phyloP scores from a whole-genome alignment of 2,888 invertebrate species.

The Eupithecia centaureata region DNA sequence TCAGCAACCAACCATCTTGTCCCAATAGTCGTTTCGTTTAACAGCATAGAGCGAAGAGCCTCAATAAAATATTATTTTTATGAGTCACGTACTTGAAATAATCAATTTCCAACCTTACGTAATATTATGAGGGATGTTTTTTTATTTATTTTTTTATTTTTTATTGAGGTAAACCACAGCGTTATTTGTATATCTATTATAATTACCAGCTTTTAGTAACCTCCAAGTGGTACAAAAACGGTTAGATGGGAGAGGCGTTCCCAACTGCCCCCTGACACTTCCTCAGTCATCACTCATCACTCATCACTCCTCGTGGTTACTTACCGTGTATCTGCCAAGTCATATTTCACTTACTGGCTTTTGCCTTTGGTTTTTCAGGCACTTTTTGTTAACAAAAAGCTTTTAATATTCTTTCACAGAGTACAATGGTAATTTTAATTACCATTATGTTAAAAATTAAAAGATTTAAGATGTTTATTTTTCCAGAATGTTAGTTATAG shows the following conservation, averaged over 20 bases:
- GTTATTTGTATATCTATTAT: background rate
- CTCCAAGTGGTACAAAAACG: background rate
- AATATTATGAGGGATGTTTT: no score
- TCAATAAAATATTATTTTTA: no score
- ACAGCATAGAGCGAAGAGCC: no score
- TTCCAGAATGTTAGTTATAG: no score
- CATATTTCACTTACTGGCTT: background rate
- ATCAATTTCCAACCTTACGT: no score
- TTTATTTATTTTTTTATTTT: no score
- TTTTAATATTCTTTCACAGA: background rate
- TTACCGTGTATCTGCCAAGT: slow-evolving; percentile 15
- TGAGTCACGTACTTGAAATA: no score
- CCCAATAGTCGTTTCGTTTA: no score
- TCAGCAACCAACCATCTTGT: no score
- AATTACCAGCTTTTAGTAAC: background rate
- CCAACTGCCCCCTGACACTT: slow-evolving; percentile 28
- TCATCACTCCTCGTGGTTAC: slow-evolving; percentile 21
- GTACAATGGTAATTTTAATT: background rate
- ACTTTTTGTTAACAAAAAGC: background rate
- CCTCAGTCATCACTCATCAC: slow-evolving; percentile 22
- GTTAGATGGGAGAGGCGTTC: slow-evolving; percentile 13
- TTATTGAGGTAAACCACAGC: no score
- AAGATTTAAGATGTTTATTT: no score
- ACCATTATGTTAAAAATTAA: no score
- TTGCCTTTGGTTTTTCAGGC: background rate